Percentiles rank a stretch among this genome's conserved stretches.
Conservation (phyloP, 2,113 vertebrate species). For the Heloderma charlesbogerti region DNA sequence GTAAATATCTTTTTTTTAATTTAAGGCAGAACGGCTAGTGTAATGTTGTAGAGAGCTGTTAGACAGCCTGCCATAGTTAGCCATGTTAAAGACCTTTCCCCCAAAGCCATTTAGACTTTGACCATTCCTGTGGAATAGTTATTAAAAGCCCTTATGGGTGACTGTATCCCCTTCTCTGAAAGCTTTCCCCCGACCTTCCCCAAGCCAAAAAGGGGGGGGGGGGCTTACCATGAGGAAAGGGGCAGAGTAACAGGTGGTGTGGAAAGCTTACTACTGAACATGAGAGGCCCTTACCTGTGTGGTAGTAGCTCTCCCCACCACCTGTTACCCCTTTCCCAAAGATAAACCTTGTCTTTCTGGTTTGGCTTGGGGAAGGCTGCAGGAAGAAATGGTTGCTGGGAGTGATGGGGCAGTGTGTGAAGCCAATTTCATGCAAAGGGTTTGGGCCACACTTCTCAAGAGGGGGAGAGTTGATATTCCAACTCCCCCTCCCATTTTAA, state of each 20-base stretch:
- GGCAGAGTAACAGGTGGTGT: neutral
- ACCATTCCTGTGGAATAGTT: neutral
- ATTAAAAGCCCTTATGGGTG: neutral
- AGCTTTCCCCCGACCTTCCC: neutral
- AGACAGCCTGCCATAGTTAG: neutral
- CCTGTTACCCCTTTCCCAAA: neutral
- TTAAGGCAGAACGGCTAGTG: neutral
- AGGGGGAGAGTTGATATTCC: no score
- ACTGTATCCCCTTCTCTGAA: neutral
- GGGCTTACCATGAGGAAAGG: neutral
- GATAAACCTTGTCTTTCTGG: no score
- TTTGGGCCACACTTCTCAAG: no score
- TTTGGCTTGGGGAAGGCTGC: no score
- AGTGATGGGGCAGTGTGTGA: no score
- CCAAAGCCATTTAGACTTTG: neutral
- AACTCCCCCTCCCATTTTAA: no score
- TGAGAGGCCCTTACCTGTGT: no score
- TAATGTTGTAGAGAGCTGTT: neutral
- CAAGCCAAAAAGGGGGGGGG: neutral
- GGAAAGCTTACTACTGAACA: neutral
- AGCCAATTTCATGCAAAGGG: no score
- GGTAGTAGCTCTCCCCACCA: no score
- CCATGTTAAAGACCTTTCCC: neutral
- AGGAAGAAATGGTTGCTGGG: no score
- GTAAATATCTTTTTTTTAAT: neutral